Conservation (phyloP, 2,113 vertebrate species). For the Sinocyclocheilus anophthalmus region DNA sequence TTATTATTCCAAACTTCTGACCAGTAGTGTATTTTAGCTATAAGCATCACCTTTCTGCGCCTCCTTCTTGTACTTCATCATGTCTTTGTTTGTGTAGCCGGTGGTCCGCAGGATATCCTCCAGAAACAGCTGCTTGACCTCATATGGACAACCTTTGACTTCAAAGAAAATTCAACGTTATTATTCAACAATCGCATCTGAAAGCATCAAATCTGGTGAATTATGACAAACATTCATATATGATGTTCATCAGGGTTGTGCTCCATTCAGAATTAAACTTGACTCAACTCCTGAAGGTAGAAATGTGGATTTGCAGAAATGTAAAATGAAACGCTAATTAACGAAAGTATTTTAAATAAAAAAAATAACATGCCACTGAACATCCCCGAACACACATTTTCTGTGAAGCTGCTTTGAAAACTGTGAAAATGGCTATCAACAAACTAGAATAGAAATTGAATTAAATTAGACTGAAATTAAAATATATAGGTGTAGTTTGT, state of each 20-base stretch:
- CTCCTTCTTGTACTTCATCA: slow-evolving; percentile 84
- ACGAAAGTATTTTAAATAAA: too few relatives aligned
- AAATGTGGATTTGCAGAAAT: not conserved
- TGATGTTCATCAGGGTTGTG: not conserved
- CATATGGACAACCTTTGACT: slow-evolving; percentile 88
- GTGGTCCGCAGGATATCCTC: slow-evolving; percentile 90
- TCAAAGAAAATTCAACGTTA: slow-evolving; percentile 43
- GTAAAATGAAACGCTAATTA: not conserved
- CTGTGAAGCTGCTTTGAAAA: too few relatives aligned
- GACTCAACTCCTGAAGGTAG: not conserved
- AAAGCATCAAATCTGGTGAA: not conserved
- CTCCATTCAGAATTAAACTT: not conserved
- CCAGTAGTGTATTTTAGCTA: not conserved
- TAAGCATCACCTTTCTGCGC: slow-evolving; percentile 80
- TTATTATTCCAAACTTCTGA: not conserved
- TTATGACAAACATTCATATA: not conserved
- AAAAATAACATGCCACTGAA: too few relatives aligned
- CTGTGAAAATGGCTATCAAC: too few relatives aligned
- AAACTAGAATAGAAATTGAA: too few relatives aligned
- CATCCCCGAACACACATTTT: too few relatives aligned
- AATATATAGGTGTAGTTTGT: not conserved
- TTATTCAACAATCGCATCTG: not conserved
- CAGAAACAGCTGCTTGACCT: slow-evolving; percentile 91
- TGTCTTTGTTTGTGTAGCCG: slow-evolving; percentile 83
- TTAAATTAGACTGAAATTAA: too few relatives aligned